Conservation (phyloP, 2,888 invertebrate species). For the Dermolepida albohirtum region DNA sequence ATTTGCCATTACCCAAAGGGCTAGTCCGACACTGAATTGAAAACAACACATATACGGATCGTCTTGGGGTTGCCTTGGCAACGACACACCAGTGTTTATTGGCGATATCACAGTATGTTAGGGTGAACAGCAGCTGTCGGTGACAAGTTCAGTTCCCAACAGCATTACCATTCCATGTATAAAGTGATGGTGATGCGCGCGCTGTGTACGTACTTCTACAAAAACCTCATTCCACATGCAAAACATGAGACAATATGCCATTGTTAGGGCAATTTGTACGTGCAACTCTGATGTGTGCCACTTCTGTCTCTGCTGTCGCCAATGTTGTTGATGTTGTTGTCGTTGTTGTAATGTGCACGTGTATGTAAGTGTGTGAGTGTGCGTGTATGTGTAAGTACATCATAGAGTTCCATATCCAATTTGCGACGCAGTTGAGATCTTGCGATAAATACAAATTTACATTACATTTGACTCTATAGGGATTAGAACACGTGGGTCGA, state of each 20-base stretch:
- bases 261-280: slow-evolving; percentile 51
- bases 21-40: slow-evolving; percentile 34
- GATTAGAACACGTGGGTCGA: slow-evolving; percentile 12
- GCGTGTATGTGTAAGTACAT: slow-evolving; percentile 25
- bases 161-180: slow-evolving; percentile 50
- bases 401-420: slow-evolving; percentile 19
- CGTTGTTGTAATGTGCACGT: slow-evolving; percentile 3
- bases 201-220: slow-evolving; percentile 28
- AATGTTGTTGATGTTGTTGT: slow-evolving; percentile 29
- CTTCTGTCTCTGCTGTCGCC: slow-evolving; percentile 28
- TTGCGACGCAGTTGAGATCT: slow-evolving; percentile 11
- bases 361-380: neutral
- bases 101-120: slow-evolving; percentile 60
- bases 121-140: slow-evolving; percentile 57
- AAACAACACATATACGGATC: slow-evolving; percentile 37
- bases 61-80: slow-evolving; percentile 53
- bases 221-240: slow-evolving; percentile 52
- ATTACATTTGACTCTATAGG: slow-evolving; percentile 25
- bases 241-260: slow-evolving; percentile 53
- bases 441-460: slow-evolving; percentile 30
- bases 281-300: slow-evolving; percentile 40
- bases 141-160: slow-evolving; percentile 59
- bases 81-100: slow-evolving; percentile 58
- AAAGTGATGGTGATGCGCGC: slow-evolving; percentile 36
- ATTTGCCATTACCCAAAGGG: slow-evolving; percentile 29